A percentile compares a stretch with the other conserved stretches of the same genome.
These are phyloP conservation scores for Meloidogyne exigua DNA, from an alignment of 1,140 invertebrate genomes.

Conservation along the genomic window DNA sequence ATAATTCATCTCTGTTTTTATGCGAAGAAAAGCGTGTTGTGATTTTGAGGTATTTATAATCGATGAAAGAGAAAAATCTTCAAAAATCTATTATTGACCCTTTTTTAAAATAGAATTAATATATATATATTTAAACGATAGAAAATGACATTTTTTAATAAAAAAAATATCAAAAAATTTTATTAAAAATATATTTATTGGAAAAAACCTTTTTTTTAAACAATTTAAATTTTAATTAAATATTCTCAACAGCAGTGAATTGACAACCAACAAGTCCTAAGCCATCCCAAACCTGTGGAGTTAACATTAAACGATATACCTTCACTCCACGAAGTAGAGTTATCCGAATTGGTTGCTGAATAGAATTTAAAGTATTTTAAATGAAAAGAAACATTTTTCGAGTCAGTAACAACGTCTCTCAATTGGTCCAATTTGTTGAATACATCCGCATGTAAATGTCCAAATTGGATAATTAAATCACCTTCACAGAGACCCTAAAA, in stretches of 20 bases:
- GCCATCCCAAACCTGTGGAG: conserved; percentile 21
- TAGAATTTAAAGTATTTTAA: not conserved
- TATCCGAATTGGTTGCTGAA: conserved; percentile 8
- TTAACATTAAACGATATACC: conserved; percentile 4
- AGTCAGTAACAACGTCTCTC: conserved; percentile 17
- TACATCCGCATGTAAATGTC: conserved; percentile 27
- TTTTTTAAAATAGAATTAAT: too few species aligned
- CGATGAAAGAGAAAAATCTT: too few species aligned
- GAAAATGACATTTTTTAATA: too few species aligned
- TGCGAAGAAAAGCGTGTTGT: too few species aligned
- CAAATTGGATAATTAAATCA: conserved; percentile 39
- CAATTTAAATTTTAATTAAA: too few species aligned
- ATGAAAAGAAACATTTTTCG: not conserved
- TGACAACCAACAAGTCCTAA: conserved; percentile 15
- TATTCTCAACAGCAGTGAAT: conserved; percentile 4
- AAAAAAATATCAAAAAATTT: not conserved
- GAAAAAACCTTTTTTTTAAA: too few species aligned
- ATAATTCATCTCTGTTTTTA: too few species aligned
- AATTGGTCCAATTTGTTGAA: conserved; percentile 33
- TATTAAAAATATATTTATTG: too few species aligned
- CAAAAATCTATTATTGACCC: too few species aligned
- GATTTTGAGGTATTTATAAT: too few species aligned
- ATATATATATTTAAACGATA: too few species aligned
- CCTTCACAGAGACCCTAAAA: conserved; percentile 23
- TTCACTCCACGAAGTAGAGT: conserved; percentile 9